Conservation (phyloP, 2,113 vertebrate genomes). For the Vidua chalybeata region DNA sequence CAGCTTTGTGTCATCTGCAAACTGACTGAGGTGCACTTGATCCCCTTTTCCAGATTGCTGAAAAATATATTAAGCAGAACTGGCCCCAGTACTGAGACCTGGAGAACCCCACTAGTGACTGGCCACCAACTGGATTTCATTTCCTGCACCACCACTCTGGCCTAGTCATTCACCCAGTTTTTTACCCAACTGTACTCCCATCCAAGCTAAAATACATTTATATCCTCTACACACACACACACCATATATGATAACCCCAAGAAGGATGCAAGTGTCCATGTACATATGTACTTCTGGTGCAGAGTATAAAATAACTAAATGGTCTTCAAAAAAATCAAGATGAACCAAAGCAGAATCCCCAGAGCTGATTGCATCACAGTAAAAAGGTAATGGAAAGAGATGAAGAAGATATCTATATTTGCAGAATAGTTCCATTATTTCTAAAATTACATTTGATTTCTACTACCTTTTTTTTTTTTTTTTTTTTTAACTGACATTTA, state of each 20-base stretch:
- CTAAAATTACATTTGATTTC: background rate
- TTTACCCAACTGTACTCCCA: background rate
- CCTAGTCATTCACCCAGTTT: rapidly evolving
- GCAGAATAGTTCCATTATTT: background rate
- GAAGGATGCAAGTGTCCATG: background rate
- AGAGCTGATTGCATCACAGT: background rate
- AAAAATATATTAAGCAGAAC: background rate
- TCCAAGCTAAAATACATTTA: background rate
- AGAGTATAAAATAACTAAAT: background rate
- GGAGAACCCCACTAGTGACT: background rate
- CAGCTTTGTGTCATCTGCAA: background rate
- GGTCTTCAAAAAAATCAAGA: background rate
- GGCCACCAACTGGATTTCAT: background rate
- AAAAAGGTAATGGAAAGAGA: background rate
- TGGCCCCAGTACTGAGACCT: background rate
- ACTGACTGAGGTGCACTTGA: background rate
- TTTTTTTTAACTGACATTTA: background rate
- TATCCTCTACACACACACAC: background rate
- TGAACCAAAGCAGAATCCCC: background rate
- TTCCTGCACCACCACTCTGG: background rate
- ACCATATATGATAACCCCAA: background rate
- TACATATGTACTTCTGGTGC: background rate
- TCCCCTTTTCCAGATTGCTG: background rate
- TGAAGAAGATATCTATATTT: background rate
- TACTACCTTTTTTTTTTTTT: background rate